Evolutionary conservation across 2,113 vertebrate genomes (phyloP).

Genomic region (Mustelus asterias): DNA sequence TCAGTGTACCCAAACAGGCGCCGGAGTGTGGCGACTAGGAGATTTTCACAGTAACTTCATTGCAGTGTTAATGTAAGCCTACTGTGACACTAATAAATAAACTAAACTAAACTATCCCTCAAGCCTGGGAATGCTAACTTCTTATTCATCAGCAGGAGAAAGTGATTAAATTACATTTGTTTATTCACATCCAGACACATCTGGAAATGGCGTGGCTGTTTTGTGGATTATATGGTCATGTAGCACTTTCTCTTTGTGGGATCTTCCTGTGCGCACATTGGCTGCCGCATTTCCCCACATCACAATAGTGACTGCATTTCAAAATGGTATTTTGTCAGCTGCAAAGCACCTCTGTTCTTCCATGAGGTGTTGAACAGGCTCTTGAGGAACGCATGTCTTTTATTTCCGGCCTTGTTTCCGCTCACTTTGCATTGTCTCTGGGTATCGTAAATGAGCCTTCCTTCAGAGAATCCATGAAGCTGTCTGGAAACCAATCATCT

Average conservation of each 20-base stretch:
- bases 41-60: too few relatives aligned
- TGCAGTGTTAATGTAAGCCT: too few relatives aligned
- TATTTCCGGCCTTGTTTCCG: background rate
- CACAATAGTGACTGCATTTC: background rate
- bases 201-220: background rate
- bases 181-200: background rate
- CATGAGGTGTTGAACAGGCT: background rate
- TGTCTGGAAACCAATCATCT: background rate
- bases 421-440: background rate
- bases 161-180: background rate
- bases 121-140: background rate
- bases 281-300: background rate
- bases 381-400: background rate
- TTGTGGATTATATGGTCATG: background rate
- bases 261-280: background rate
- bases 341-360: background rate
- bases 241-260: background rate
- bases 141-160: background rate
- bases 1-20: too few relatives aligned
- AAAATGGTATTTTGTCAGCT: background rate
- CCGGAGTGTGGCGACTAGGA: too few relatives aligned
- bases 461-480: background rate
- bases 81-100: too few relatives aligned
- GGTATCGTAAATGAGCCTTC: background rate
- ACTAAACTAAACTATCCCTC: too few relatives aligned